Evolutionary conservation across 2,797 vertebrate species (phyloP), one percentile per base, ranked within the genome.

Genomic region (Echiichthys vipera): DNA sequence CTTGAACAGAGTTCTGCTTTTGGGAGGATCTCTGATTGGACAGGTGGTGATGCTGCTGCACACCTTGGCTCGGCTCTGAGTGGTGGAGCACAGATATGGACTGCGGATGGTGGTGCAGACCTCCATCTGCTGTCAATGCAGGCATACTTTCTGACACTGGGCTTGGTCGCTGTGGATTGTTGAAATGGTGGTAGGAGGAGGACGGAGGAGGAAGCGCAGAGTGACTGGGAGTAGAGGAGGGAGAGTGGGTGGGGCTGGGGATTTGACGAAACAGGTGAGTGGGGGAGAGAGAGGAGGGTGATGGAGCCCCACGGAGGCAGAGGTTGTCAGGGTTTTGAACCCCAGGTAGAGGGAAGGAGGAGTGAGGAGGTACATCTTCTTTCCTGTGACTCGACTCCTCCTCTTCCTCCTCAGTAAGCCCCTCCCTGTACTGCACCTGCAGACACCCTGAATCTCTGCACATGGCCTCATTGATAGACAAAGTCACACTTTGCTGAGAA

Each of bases 1-100:
- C 94, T 58, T 86, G 87, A 50, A 94, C 88, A 70, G 95, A 94
- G 70, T 81, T 96, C 50, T 95, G 95, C 91, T 96, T 95, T 86
- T 96, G 96, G 81, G 96, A 96, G 24, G 97, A 96, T 43, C 96
- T 94, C 88, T 97, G 96, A 0, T 93, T 92, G 0, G 94, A 89
- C 92, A 95, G 89, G n/a, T 94, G 92, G 0, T 96, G 95, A 32
- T 95, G 95, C 71, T 94, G 96, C 15, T 97, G 95, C 40, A 12
- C 12, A 24, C 61, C 80, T 34, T 76, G 88, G 71, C 22, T 84
- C 24, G 85, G 88, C 10, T 91, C 85, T 0, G 94, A 93, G 78
- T 94, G 95, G 55, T 95, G 96, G 3, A 94, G 92, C 88, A 93
- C 95, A 14, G 96, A 95, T 50, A 95, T 93, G 0, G 96, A 95